Conservation (phyloP, 2,113 vertebrate species). For the Sinocyclocheilus maitianheensis region DNA sequence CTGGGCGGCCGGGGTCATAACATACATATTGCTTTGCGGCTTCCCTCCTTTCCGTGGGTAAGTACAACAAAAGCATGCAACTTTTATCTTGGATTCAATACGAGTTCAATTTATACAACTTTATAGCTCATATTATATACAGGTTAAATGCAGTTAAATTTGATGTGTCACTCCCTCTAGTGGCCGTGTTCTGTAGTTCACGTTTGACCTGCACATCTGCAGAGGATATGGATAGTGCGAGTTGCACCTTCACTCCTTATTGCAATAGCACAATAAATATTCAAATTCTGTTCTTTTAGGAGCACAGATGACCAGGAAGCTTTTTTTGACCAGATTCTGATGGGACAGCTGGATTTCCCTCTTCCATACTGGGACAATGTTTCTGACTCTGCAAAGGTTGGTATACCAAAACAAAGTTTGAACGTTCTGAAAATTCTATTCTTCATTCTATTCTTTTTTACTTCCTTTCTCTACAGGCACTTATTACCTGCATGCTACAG, state of each 20-base stretch:
- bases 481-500: conserved; percentile 93
- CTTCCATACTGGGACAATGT: conserved; percentile 93
- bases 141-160: not conserved
- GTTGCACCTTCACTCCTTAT: not conserved
- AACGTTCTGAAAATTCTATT: not conserved
- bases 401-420: conserved; percentile 9
- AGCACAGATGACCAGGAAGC: conserved; percentile 90
- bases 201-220: not conserved
- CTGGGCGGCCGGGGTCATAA: conserved; percentile 97
- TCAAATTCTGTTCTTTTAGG: conserved; percentile 65
- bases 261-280: not conserved
- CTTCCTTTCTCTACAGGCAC: conserved; percentile 76
- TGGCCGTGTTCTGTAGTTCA: conserved; percentile 39
- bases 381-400: conserved; percentile 92
- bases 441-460: not conserved
- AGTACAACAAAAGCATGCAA: conserved; percentile 54
- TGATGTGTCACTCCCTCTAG: conserved; percentile 27
- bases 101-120: not conserved
- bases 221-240: not conserved
- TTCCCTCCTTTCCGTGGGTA: conserved; percentile 97
- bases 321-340: conserved; percentile 93
- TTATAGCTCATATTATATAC: not conserved
- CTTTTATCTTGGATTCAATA: not conserved
- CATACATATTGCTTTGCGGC: conserved; percentile 95
- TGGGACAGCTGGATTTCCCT: conserved; percentile 90